These are phyloP conservation scores for Andrena bicolor DNA, from an alignment of 2,888 invertebrate species.

Conservation along the genomic window DNA sequence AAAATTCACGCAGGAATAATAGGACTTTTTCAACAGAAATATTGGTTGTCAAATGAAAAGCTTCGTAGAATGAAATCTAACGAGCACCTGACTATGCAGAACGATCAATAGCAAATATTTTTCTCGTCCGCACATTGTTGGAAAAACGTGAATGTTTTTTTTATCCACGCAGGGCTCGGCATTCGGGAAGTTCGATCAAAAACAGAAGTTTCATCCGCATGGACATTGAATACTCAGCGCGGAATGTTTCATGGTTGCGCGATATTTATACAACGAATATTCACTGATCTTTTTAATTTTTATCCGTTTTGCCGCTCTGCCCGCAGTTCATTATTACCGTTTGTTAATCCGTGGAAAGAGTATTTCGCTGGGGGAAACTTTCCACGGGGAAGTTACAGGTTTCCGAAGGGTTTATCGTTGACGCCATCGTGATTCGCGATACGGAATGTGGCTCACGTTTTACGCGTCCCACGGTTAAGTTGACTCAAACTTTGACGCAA, in stretches of 20 bases:
- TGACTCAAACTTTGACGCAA: slow-evolving; percentile 53
- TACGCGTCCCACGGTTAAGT: slow-evolving; percentile 36
- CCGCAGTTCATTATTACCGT: no score
- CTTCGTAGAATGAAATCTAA: slow-evolving; percentile 40
- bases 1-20: no score
- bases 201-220: slow-evolving; percentile 3
- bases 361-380: no score
- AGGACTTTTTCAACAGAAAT: slow-evolving; percentile 29
- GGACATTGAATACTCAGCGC: slow-evolving; percentile 42
- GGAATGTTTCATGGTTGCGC: slow-evolving; percentile 44
- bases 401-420: not conserved
- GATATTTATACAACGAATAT: slow-evolving; percentile 42
- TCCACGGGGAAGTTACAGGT: not conserved
- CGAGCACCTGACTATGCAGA: slow-evolving; percentile 26
- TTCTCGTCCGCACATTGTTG: slow-evolving; percentile 2
- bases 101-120: slow-evolving; percentile 15
- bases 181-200: slow-evolving; percentile 36
- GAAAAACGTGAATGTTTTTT: slow-evolving; percentile 18
- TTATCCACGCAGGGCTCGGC: slow-evolving; percentile 8
- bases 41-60: slow-evolving; percentile 27
- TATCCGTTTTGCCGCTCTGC: slow-evolving; percentile 27
- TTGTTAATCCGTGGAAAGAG: no score
- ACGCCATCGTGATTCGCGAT: slow-evolving; percentile 20
- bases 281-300: slow-evolving; percentile 50
- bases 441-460: slow-evolving; percentile 49